Evolutionary conservation across 2,797 vertebrate genomes (phyloP), one percentile per base, ranked within the genome.

Genomic region (Erethizon dorsatum): DNA sequence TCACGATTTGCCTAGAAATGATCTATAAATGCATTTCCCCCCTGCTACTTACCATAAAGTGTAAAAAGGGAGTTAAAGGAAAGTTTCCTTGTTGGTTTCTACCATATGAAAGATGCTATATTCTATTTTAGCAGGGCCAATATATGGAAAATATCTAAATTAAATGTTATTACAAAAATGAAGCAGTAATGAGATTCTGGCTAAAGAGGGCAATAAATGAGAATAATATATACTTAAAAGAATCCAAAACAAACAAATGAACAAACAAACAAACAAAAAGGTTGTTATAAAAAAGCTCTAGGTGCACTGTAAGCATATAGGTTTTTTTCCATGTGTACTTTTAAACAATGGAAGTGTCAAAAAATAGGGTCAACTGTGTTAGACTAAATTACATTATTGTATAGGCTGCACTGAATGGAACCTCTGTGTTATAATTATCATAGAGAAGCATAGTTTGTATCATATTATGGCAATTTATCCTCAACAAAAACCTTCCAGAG

Each of bases 151-250:
- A 98, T 98, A 99, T 98, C 99, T 99, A 99, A 99, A 99, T 99
- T 99, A 99, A 99, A 99, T 99, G 99, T 99, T 99, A 99, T 99
- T 99, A 99, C 99, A 99, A 99, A 99, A 98, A 99, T 99, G 99
- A 99, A 99, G 98, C 98, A 98, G 98, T 99, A 99, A 99, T 99
- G 99, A 99, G 99, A 99, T 99, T 99, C 98, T 99, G 99, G 98
- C 99, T 99, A 99, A 98, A 99, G 98, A 98, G 99, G 98, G 98
- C 98, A 99, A 99, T 99, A 99, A 99, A 99, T 99, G 99, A 99
- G 98, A 98, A 98, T 99, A 99, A 99, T 97, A 98, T 98, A 99
- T 99, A 99, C 99, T 98, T 99, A 98, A 99, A 99, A 99, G 98
- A 98, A 98, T 98, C 97, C 98, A 98, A 99, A 99, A 99, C 98